phyloP scores from a whole-genome alignment of 1,140 invertebrate species.

The Cherax quadricarinatus region DNA sequence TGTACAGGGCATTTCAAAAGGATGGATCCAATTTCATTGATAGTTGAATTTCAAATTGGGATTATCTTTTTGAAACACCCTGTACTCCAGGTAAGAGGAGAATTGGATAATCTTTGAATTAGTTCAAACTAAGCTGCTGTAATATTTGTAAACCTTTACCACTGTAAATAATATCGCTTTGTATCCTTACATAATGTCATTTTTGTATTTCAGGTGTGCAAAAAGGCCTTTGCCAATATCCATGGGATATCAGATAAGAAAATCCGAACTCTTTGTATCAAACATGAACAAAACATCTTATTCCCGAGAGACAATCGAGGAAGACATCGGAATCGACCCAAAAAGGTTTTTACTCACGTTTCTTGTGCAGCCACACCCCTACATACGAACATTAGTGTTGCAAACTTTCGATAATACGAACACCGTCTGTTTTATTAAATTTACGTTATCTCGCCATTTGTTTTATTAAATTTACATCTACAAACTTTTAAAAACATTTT shows the following conservation, averaged over 20 bases:
- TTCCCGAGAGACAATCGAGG: conserved; percentile 80
- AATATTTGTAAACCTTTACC: not conserved
- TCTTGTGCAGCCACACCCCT: too few species aligned
- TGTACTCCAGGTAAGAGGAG: not conserved
- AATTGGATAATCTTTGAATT: not conserved
- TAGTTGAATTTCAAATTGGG: too few species aligned
- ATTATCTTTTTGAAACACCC: too few species aligned
- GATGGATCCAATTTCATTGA: too few species aligned
- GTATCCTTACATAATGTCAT: not conserved
- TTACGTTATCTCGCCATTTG: too few species aligned
- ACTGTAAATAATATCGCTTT: not conserved
- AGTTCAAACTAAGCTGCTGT: not conserved
- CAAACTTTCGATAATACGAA: too few species aligned
- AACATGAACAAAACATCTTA: conserved; percentile 81
- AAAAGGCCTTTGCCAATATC: conserved; percentile 80
- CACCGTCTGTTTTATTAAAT: too few species aligned
- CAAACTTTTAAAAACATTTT: too few species aligned
- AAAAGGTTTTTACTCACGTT: conserved; percentile 75
- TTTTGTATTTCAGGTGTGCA: conserved; percentile 78
- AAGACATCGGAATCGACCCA: conserved; percentile 78
- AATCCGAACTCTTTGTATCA: conserved; percentile 80
- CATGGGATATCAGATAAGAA: conserved; percentile 80
- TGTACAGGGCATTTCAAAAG: too few species aligned
- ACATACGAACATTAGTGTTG: too few species aligned
- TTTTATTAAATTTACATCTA: too few species aligned